Conservation (phyloP, 2,888 invertebrate species). For the Lithophane socia region DNA sequence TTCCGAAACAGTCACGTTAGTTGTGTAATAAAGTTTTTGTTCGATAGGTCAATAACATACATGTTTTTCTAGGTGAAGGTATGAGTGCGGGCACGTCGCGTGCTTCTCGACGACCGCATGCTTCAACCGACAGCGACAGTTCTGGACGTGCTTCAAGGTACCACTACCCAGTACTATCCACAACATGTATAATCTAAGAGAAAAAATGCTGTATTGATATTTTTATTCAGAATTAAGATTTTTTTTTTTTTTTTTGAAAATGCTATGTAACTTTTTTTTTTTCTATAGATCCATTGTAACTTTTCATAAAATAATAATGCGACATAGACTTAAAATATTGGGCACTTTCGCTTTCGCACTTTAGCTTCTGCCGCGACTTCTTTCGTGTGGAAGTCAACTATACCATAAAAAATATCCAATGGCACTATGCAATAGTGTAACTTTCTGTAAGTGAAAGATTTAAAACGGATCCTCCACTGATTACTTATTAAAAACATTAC, state of each 20-base stretch:
- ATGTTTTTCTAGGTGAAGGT: constrained; percentile 62
- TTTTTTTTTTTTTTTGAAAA: too few relatives aligned
- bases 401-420: background rate
- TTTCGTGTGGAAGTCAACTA: background rate
- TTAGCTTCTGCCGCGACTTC: too few relatives aligned
- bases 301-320: background rate
- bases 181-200: background rate
- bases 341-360: background rate
- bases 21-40: background rate
- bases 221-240: background rate
- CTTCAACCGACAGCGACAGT: constrained; percentile 86
- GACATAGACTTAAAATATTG: too few relatives aligned
- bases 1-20: background rate
- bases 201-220: too few relatives aligned
- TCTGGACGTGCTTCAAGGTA: constrained; percentile 89
- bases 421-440: background rate
- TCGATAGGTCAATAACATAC: background rate
- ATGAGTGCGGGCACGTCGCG: constrained; percentile 80
- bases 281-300: background rate
- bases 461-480: background rate
- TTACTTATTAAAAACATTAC: background rate
- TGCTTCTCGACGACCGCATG: constrained; percentile 84
- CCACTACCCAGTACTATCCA: too few relatives aligned
- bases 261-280: too few relatives aligned
- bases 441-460: background rate